Percentiles rank a stretch among this genome's conserved stretches.
phyloP scores from a whole-genome alignment of 1,140 invertebrate genomes.

The Zaprionus inermis region DNA sequence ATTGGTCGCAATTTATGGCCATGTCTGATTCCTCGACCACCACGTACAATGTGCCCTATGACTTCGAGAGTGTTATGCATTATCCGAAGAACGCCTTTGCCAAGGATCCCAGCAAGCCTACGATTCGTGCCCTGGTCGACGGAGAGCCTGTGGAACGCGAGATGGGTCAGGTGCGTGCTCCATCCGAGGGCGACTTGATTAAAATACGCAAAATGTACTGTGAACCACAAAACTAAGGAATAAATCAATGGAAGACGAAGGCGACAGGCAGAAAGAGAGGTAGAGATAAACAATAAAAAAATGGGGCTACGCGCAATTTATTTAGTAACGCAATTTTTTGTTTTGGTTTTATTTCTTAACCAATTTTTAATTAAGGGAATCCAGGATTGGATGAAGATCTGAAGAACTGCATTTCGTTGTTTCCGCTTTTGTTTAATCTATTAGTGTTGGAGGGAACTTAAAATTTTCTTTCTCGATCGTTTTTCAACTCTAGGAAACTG shows the following conservation, averaged over 20 bases:
- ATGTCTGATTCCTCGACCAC: slow-evolving; percentile 59
- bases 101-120: slow-evolving; percentile 73
- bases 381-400: no score
- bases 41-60: slow-evolving; percentile 80
- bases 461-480: no score
- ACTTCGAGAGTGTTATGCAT: slow-evolving; percentile 85
- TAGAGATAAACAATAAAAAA: neutral
- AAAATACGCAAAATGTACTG: slow-evolving; percentile 77
- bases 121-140: slow-evolving; percentile 58
- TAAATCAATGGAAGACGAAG: neutral
- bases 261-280: neutral
- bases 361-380: neutral
- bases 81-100: slow-evolving; percentile 85
- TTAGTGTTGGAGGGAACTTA: no score
- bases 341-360: neutral
- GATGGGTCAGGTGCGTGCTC: slow-evolving; percentile 66
- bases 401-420: no score
- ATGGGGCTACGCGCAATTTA: neutral
- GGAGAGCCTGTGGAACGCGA: slow-evolving; percentile 61
- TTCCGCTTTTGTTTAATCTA: no score
- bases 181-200: slow-evolving; percentile 68
- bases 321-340: neutral
- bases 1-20: slow-evolving; percentile 75
- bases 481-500: no score
- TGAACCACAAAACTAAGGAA: neutral